Evolutionary conservation across 2,797 vertebrate genomes (phyloP), one percentile per base, ranked within the genome.

Genomic region (Falco concolor): DNA sequence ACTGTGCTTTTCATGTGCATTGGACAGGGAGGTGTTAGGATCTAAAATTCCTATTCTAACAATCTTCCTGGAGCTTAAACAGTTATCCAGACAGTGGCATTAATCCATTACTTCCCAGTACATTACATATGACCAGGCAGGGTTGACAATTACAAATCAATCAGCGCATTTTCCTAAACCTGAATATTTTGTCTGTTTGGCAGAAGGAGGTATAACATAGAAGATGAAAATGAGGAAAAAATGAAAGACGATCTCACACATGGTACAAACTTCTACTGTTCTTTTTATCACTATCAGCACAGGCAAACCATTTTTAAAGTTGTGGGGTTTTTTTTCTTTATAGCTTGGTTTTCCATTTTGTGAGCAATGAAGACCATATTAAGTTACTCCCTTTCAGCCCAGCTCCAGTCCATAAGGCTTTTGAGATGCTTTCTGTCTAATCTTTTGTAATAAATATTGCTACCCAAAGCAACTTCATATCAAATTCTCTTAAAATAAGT

Each of bases 81-180:
- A 60, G 64, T 78, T 91, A 61, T 84, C 61, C n/a, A 44, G 93
- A 97, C 50, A 89, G 83, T 18, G 28, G 40, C 84, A 97, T 97
- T 92, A 94, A 97, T 98, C 95, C 98, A 36, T 72, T 61, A n/a
- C 42, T 89, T 96, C 42, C 53, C 42, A 56, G 38, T 52, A 69
- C 28, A 81, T 78, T 94, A 78, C 80, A 82, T 76, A 57, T 50
- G 78, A 81, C 47, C 79, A 21, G 8, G 5, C 30, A 93, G 87
- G 64, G 54, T 7, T 40, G 60, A 70, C 30, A 80, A 44, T 67
- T 78, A 54, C 28, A 84, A 92, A 92, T 32, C 67, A 95, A 93
- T 68, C 78, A 90, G 44, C 32, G 70, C 17, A 32, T 75, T 93
- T 90, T 81, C 57, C 84, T 84, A 57, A 76, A 89, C 12, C 21